Evolutionary conservation across 1,140 invertebrate genomes (phyloP), one percentile per base, ranked within the genome.

Genomic region (Eriosoma lanigerum): DNA sequence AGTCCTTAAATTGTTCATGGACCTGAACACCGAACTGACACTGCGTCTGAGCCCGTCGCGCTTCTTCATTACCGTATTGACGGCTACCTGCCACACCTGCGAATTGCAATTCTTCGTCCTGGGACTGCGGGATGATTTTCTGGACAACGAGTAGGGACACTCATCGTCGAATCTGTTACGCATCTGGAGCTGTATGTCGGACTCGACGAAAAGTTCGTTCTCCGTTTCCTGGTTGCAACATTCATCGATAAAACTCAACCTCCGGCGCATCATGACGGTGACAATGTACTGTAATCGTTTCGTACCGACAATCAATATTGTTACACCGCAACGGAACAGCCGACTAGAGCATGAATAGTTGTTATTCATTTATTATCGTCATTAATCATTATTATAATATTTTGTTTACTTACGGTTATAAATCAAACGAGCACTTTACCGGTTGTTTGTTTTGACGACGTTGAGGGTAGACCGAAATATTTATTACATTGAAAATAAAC

Each of bases 91-190:
- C 75, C 75, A 78, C 44, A 78, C 75, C 19, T 78, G 75, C 3
- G 75, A 78, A 21, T 78, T 62, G 21, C 75, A 78, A 24, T 78
- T 78, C 38, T 19, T 46, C 9, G 32, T 6, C 9, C 29, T 58
- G 0, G 73, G 73, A 29, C 73, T 76, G 13, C 68, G 24, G 3
- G 48, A 15, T 3, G 46, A 29, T 24, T 24, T 50, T 19, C 75
- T 58, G 4, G 52, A 48, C 9, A 60, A 46, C 3, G 81, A 58
- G 64, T 68, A 81, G 1, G 66, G 64, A n/a, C 80, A 83, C 19
- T 87, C 85, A 38, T 86, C 85, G 8, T 87, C 87, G 66, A 88
- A 88, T 81, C 85, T 85, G 81, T 88, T 86, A 48, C 87, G 87
- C 0, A 88, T 82, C 50, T 85, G 84, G 54, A 84, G 83, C 21